Base-by-base conservation (phyloP, 2,113 vertebrate species). In the Sakesphorus luctuosus region DNA sequence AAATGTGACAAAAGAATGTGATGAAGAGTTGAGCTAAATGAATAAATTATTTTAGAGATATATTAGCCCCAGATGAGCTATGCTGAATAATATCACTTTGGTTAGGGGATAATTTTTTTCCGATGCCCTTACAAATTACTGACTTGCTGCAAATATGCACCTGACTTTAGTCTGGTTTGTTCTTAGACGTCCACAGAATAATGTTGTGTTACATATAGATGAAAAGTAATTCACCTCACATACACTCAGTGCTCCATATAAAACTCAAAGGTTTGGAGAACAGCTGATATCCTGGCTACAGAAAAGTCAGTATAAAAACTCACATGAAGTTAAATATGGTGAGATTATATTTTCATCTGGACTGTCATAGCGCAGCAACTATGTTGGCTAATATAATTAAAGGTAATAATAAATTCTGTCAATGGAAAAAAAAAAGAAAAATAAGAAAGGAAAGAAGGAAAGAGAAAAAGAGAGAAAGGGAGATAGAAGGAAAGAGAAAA, bases 1-100 rank as follows among this genome's bases (percentile, higher is more conserved):
- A 78, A 91, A 77, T 61, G 9, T 89, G 77, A 55, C 44, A 83
- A 65, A 84, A 11, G 24, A 82, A 8, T 53, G 47, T 36, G 26
- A 87, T 11, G 77, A 93, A 84, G 21, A 79, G n/a, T 56, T 17
- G 80, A 79, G 44, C 17, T 79, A 31, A n/a, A 66, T 50, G 71
- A 90, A 76, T 80, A 90, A 87, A 29, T 83, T 58, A 62, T 91
- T 81, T 90, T 56, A 87, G 58, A 94, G 31, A 68, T 85, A 62
- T 76, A 90, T 83, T 87, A 66, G 44, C 6, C 35, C n/a, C 58
- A 79, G 58, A 44, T 66, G 73, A 84, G 15, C 33, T 69, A 38
- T 61, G 13, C 12, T 91, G 81, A 84, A 36, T 79, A 75, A 53
- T 61, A 63, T 61, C 36, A 76, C 31, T 40, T 65, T 82, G 67